Percentiles rank a stretch among this genome's conserved stretches.
Conservation (phyloP, 2,797 vertebrate genomes). For the Syngnathus rostellatus region DNA sequence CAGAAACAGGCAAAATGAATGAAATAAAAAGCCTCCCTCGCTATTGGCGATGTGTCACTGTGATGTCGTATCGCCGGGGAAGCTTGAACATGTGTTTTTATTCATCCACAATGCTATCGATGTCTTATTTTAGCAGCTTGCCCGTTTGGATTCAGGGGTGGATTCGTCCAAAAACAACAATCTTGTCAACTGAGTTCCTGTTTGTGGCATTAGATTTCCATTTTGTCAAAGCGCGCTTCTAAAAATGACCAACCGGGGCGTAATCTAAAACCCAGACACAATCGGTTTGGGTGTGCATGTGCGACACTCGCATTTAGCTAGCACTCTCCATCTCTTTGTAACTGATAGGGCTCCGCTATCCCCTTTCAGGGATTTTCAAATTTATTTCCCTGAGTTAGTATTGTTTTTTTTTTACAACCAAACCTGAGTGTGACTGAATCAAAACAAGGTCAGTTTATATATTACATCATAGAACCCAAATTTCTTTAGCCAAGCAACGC, state of each 20-base stretch:
- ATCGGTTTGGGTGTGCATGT: slow-evolving; percentile 11
- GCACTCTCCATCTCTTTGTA: slow-evolving; percentile 38
- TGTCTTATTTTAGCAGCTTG: slow-evolving; percentile 25
- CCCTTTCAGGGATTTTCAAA: slow-evolving; percentile 30
- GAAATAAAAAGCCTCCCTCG: neutral
- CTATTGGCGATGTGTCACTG: neutral
- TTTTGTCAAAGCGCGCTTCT: slow-evolving; percentile 39
- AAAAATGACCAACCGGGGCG: slow-evolving; percentile 33
- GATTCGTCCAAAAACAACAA: neutral
- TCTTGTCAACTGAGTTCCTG: slow-evolving; percentile 35
- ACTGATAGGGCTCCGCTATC: slow-evolving; percentile 54
- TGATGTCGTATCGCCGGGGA: neutral
- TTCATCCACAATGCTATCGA: slow-evolving; percentile 25
- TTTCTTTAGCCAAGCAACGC: too few species aligned
- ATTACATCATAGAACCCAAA: too few species aligned
- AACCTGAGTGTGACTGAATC: neutral
- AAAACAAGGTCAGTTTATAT: too few species aligned
- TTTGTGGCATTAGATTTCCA: slow-evolving; percentile 50
- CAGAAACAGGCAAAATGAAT: slow-evolving; percentile 4
- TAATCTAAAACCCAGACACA: slow-evolving; percentile 51
- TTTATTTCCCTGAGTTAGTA: slow-evolving; percentile 1
- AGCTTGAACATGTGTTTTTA: slow-evolving; percentile 33
- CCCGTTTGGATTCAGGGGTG: neutral
- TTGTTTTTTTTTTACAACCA: neutral
- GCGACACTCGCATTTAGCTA: neutral